Evolutionary conservation across 2,113 vertebrate species (phyloP), one percentile per base, ranked within the genome.

Genomic region (Motacilla alba): DNA sequence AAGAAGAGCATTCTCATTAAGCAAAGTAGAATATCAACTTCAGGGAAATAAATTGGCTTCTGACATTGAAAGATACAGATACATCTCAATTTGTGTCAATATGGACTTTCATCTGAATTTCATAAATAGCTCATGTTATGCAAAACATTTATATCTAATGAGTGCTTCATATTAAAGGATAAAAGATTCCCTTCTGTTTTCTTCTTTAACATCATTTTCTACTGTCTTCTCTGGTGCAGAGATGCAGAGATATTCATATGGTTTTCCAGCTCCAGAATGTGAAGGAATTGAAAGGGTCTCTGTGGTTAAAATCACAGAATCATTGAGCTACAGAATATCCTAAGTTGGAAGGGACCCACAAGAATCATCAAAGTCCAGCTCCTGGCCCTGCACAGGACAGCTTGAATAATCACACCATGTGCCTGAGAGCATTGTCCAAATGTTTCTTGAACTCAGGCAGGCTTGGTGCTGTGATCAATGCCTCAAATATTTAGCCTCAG

Each of bases 31-130:
- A 75, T 47, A 88, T 83, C 52, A 80, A 18, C 89, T 93, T 91
- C 87, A 92, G 24, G 49, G 18, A 93, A 91, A 91, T 43, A 92
- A 91, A 90, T 88, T 77, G n/a, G 35, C 28, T 85, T 82, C 81
- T 92, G 49, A 81, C 67, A 83, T 30, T 15, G n/a, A 81, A 69
- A 63, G 37, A 56, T 82, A 77, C 6, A 76, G 17, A 60, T 62
- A 53, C 8, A 82, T 94, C 64, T 88, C 73, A 69, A 84, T 93
- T 96, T 83, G 35, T 90, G 74, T 78, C 58, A 91, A 41, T 67
- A 76, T 31, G 27, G 35, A 74, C 74, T 93, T 94, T 77, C 33
- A 74, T 60, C 22, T 76, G 91, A 91, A 49, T 44, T 68, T 58
- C 79, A 73, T 64, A 81, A 95, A 84, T 70, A 89, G 58, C 31